Evolutionary conservation across 2,113 vertebrate genomes (phyloP).

Genomic region (Myxocyprinus asiaticus): DNA sequence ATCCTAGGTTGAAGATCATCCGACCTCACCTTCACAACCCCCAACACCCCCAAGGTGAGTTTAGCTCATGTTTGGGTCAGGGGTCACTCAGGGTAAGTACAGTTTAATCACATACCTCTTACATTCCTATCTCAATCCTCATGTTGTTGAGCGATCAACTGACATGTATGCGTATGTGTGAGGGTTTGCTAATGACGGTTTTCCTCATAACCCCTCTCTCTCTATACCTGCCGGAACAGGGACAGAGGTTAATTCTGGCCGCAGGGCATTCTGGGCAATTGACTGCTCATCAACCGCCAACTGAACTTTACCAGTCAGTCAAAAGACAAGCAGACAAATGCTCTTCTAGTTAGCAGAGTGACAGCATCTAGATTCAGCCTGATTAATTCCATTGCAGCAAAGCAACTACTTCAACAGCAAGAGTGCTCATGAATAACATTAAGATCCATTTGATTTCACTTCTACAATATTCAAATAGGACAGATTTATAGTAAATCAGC

Average conservation of each 20-base stretch:
- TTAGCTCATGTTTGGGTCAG: constrained; percentile 68
- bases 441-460: neutral
- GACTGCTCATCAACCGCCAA: constrained; percentile 71
- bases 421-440: neutral
- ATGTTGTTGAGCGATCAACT: neutral
- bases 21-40: constrained; percentile 40
- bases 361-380: neutral
- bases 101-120: constrained; percentile 62
- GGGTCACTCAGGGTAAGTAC: constrained; percentile 68
- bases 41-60: constrained; percentile 65
- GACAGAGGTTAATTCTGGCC: constrained; percentile 77
- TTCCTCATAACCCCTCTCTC: constrained; percentile 67
- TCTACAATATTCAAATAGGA: neutral
- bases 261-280: constrained; percentile 69
- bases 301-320: constrained; percentile 67
- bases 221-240: constrained; percentile 76
- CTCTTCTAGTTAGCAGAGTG: constrained; percentile 28
- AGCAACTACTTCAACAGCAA: neutral
- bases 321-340: constrained; percentile 50
- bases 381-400: constrained; percentile 18
- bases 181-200: constrained; percentile 65
- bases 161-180: constrained; percentile 39
- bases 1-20: neutral
- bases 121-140: constrained; percentile 64
- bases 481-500: no score